Evolutionary conservation across 2,888 invertebrate genomes (phyloP).

Genomic region (Eupeodes latifasciatus): DNA sequence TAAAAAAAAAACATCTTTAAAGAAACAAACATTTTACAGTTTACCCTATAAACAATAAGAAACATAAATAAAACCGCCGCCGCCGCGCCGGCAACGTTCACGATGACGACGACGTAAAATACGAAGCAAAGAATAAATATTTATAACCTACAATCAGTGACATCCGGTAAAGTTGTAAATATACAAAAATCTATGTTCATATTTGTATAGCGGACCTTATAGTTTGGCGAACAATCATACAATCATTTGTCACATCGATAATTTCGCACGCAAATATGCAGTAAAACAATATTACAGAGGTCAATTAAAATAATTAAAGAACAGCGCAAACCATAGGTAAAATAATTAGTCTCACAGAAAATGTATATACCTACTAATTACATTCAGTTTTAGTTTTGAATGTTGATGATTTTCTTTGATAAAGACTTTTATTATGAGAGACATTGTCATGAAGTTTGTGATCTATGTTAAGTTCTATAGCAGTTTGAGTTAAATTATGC

Average conservation of each 20-base stretch:
- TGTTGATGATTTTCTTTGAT: neutral
- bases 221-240: slow-evolving; percentile 20
- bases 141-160: slow-evolving; percentile 50
- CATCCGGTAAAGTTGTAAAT: slow-evolving; percentile 47
- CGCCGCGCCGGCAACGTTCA: neutral
- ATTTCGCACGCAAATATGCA: slow-evolving; percentile 39
- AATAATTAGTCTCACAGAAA: neutral
- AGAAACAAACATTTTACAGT: neutral
- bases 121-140: neutral
- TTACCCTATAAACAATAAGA: slow-evolving; percentile 9
- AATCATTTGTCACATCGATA: slow-evolving; percentile 64
- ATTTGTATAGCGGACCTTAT: slow-evolving; percentile 5
- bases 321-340: slow-evolving; percentile 5
- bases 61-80: neutral
- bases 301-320: slow-evolving; percentile 61
- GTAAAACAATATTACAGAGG: slow-evolving; percentile 51
- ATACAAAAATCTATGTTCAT: too few relatives aligned
- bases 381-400: neutral
- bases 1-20: too few relatives aligned
- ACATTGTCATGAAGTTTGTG: too few relatives aligned
- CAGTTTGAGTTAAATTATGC: too few relatives aligned
- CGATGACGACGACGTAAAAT: neutral
- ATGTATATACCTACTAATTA: neutral
- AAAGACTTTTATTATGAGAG: neutral
- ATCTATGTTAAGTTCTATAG: too few relatives aligned